phyloP scores from a whole-genome alignment of 1,140 invertebrate species.

The Pseudobourletiella spinata region DNA sequence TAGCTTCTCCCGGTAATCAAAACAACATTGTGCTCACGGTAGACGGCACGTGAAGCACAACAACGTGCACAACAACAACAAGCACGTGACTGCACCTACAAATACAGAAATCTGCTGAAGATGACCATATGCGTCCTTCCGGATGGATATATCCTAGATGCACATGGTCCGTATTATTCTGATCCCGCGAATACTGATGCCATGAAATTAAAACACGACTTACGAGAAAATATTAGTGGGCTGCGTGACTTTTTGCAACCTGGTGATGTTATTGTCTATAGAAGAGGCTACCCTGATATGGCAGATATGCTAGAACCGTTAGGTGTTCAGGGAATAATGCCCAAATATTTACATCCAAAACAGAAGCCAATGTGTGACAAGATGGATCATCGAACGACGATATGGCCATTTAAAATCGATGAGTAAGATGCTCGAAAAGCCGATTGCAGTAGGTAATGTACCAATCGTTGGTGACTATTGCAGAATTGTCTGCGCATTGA shows the following conservation, averaged over 20 bases:
- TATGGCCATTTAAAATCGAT: no score
- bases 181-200: slow-evolving; percentile 27
- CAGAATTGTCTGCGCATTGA: no score
- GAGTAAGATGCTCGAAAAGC: no score
- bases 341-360: no score
- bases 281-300: background rate
- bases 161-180: slow-evolving; percentile 26
- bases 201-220: slow-evolving; percentile 10
- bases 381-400: no score
- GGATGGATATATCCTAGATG: slow-evolving; percentile 28
- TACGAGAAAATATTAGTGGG: slow-evolving; percentile 2
- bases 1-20: background rate
- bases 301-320: background rate
- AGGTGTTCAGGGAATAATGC: background rate
- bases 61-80: slow-evolving; percentile 20
- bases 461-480: no score
- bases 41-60: slow-evolving; percentile 23
- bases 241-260: slow-evolving; percentile 14
- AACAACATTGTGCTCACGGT: background rate
- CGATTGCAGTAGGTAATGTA: no score
- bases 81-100: slow-evolving; percentile 16
- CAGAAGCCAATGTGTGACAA: no score
- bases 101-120: slow-evolving; percentile 22
- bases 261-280: slow-evolving; percentile 12
- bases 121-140: slow-evolving; percentile 20